Base-by-base conservation (phyloP, 2,797 vertebrate genomes). In the Nothura maculosa region DNA sequence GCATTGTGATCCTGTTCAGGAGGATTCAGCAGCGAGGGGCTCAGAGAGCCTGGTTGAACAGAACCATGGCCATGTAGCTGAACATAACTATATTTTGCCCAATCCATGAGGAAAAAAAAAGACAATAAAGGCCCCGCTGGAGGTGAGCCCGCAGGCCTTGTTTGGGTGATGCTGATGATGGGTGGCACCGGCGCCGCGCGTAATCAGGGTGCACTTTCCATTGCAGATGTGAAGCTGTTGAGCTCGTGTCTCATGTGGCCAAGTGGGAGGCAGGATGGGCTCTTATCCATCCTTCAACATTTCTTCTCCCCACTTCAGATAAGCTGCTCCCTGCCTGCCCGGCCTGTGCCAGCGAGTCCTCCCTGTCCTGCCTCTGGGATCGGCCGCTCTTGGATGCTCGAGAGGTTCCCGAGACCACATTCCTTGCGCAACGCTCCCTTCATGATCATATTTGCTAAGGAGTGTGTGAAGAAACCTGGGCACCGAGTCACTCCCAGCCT, bases 131-230 rank as follows among this genome's bases (percentile, higher is more conserved):
- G 15, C 52, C 10, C 3, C 54, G 9, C 84, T 47, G 45, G 40
- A 57, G 57, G 62, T 20, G 40, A 50, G 50, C 27, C 0, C 1
- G 61, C 34, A 60, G 60, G 13, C 12, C 17, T 60, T 84, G 40
- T 45, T n/a, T 16, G 30, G 40, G 24, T 24, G 14, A 15, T 9
- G 18, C 6, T 74, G n/a, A 20, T 58, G 66, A 14, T 68, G 18
- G n/a, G n/a, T 13, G 54, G 21, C 43, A 64, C 69, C 28, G 2
- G 0, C 8, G 12, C 43, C 3, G 0, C 0, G 27, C 0, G 7
- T 78, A 19, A 32, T 62, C 14, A 48, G n/a, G 67, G 18, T 18
- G 66, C 21, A 0, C 3, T 78, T 81, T 21, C 4, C 10, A 0
- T 40, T 76, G 57, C 12, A 34, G 24, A 25, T 32, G 28, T 7